phyloP scores from a whole-genome alignment of 2,113 vertebrate genomes.

The Anarhynchus alexandrinus region DNA sequence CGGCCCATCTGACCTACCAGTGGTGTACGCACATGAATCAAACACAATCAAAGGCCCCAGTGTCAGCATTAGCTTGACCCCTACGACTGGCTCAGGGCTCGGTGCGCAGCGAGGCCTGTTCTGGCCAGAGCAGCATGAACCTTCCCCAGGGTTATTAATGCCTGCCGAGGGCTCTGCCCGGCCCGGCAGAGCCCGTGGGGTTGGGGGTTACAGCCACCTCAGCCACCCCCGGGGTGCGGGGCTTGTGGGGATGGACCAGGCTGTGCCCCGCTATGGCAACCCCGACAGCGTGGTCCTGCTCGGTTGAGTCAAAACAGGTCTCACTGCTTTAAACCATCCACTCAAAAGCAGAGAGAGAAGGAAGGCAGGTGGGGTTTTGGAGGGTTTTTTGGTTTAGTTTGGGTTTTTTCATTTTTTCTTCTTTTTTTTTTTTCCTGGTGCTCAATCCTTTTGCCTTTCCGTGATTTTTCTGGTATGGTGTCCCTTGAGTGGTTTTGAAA shows the following conservation, averaged over 20 bases:
- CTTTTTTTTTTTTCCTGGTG: not conserved
- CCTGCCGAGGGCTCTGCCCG: not conserved
- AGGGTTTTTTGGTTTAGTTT: not conserved
- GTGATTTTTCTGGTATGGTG: accelerated
- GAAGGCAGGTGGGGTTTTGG: not conserved
- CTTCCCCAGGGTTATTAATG: not conserved
- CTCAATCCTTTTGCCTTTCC: not conserved
- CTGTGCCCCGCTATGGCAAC: not conserved
- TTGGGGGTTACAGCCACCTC: not conserved
- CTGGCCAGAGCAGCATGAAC: not conserved
- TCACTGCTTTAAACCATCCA: accelerated
- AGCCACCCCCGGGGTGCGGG: accelerated
- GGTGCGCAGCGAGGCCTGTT: not conserved
- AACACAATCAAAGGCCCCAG: constrained; percentile 65
- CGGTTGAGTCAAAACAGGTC: not conserved
- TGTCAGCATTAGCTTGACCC: constrained; percentile 54
- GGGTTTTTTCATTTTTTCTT: not conserved
- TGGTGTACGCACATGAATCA: constrained; percentile 61
- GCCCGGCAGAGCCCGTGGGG: accelerated
- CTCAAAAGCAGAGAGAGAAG: not conserved
- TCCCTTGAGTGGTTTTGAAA: not conserved
- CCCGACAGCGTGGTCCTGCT: accelerated
- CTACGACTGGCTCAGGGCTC: not conserved
- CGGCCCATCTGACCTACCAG: constrained; percentile 50
- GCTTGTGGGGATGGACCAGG: accelerated